phyloP scores from a whole-genome alignment of 2,888 invertebrate genomes.

The Pollenia angustigena region DNA sequence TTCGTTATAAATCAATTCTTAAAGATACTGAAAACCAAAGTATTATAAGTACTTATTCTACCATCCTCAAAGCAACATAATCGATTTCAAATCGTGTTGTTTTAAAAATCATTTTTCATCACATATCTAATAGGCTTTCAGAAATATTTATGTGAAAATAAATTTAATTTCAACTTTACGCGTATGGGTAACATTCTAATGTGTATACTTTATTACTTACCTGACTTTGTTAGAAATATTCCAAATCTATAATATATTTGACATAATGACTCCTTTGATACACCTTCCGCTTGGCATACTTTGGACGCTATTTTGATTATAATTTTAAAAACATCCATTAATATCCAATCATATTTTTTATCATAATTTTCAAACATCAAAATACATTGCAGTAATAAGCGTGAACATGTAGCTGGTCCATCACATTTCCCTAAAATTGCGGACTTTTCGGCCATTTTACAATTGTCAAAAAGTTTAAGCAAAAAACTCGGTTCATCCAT shows the following conservation, averaged over 20 bases:
- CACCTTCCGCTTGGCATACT: conserved; percentile 70
- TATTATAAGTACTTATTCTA: too few species aligned
- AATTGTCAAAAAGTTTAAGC: conserved; percentile 77
- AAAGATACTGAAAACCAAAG: too few species aligned
- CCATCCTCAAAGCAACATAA: too few species aligned
- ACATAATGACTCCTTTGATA: conserved; percentile 77
- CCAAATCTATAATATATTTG: conserved; percentile 79
- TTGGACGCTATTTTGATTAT: conserved; percentile 75
- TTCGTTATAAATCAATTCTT: too few species aligned
- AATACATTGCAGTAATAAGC: conserved; percentile 77
- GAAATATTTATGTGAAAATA: too few species aligned
- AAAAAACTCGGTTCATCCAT: conserved; percentile 76
- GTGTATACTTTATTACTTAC: conserved; percentile 37
- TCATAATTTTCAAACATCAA: conserved; percentile 76
- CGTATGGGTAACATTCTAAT: not conserved
- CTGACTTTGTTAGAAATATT: conserved; percentile 58
- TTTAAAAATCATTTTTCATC: too few species aligned
- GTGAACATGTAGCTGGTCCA: conserved; percentile 76
- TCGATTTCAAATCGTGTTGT: too few species aligned
- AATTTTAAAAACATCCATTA: conserved; percentile 77
- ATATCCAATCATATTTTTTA: conserved; percentile 77
- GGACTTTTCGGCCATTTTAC: conserved; percentile 78
- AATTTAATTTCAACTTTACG: too few species aligned
- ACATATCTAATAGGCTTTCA: too few species aligned
- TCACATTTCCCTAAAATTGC: conserved; percentile 69